Evolutionary conservation across 2,113 vertebrate species (phyloP), one percentile per base, ranked within the genome.

Genomic region (Marmota flaviventris): DNA sequence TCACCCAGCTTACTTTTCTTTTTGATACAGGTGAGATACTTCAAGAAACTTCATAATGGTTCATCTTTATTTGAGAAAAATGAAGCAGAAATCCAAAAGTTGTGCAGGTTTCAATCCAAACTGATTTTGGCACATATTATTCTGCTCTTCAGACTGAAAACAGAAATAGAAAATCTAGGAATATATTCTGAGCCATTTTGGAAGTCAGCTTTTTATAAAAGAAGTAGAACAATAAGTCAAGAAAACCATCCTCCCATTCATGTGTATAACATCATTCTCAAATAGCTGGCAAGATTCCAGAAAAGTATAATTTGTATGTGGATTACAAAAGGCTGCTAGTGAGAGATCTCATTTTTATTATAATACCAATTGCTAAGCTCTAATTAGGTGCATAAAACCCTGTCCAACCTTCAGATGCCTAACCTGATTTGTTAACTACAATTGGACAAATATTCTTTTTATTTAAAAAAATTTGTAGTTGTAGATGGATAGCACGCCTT

Each of bases 11-110:
- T 75, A 32, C 17, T 95, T 94, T 58, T 81, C 27, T 85, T 92
- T 89, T 67, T n/a, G 58, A 61, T 63, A 86, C 42, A 65, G 25
- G 1, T 58, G 51, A 73, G 7, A 61, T 34, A 1, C 56, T 29
- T 78, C 22, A 73, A 86, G 24, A 20, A 72, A 75, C 65, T 77
- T 63, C 18, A 84, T 56, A 37, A 81, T 76, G 42, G 5, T 4
- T 94, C 27, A 79, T 77, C 65, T 91, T 42, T 87, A 61, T 88
- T 75, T 91, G n/a, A 72, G 34, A 63, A 86, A 37, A 94, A 88
- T 51, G 14, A 95, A 88, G 29, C 39, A 79, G 9, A 27, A 93
- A 87, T 63, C 34, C 22, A 48, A 75, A 90, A 88, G 39, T 7
- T 76, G 73, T 27, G 42, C 48, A 91, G 65, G 27, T 85, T 91